These are phyloP conservation scores for Amphilophus citrinellus DNA, from an alignment of 2,113 vertebrate genomes.

Conservation along the genomic window DNA sequence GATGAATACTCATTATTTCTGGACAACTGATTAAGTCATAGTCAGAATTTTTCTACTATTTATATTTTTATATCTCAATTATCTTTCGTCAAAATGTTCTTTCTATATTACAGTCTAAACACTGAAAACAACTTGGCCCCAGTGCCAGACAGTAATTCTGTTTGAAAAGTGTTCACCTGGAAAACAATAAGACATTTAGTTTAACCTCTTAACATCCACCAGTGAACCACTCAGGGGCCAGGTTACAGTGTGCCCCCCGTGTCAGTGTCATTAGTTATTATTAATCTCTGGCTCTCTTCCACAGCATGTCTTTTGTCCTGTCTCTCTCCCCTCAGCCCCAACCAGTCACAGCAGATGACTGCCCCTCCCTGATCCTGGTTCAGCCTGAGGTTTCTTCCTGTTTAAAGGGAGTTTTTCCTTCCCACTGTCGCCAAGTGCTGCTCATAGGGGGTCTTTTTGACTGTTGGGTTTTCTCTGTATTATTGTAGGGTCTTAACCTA, in stretches of 20 bases:
- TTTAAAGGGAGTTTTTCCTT: too few species aligned
- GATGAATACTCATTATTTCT: constrained; percentile 18
- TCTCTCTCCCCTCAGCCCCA: too few species aligned
- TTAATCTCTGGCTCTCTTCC: too few species aligned
- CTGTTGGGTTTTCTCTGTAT: too few species aligned
- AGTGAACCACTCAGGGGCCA: not conserved
- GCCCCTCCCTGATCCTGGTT: too few species aligned
- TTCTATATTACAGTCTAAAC: not conserved
- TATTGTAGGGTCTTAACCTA: too few species aligned
- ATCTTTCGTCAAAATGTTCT: not conserved
- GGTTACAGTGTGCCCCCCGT: not conserved
- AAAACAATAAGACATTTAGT: not conserved
- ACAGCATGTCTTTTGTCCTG: too few species aligned
- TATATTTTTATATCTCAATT: not conserved
- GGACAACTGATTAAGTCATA: not conserved
- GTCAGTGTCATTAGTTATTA: too few species aligned
- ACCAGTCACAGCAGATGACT: too few species aligned
- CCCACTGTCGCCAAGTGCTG: too few species aligned
- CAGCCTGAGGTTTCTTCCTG: too few species aligned
- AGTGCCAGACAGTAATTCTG: not conserved
- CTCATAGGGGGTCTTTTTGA: too few species aligned
- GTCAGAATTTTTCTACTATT: not conserved
- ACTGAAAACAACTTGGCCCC: not conserved
- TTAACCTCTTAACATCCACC: not conserved
- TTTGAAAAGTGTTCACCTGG: not conserved